Percentiles rank a stretch among this genome's conserved stretches.
Conservation (phyloP, 2,888 invertebrate genomes). For the Barypeithes pellucidus region DNA sequence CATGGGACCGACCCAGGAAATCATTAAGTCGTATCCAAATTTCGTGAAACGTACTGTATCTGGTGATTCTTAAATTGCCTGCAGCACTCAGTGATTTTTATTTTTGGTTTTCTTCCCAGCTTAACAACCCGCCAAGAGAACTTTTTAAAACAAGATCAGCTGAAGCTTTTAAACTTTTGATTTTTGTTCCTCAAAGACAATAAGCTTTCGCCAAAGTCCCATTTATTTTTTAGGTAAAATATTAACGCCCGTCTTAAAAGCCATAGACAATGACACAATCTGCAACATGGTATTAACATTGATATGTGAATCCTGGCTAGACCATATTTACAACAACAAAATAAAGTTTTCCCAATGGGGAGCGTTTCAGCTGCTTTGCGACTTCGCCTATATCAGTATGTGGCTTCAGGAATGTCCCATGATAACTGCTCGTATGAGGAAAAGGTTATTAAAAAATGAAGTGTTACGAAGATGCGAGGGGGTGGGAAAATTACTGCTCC, state of each 20-base stretch:
- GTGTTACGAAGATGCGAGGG: conserved; percentile 87
- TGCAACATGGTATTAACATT: conserved; percentile 86
- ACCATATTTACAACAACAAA: conserved; percentile 87
- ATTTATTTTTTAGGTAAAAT: conserved; percentile 83
- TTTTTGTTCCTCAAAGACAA: too few relatives aligned
- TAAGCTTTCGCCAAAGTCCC: too few relatives aligned
- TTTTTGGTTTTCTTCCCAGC: too few relatives aligned
- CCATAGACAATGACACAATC: conserved; percentile 82
- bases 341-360: conserved; percentile 88
- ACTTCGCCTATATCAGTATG: conserved; percentile 84
- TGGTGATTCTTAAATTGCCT: too few relatives aligned
- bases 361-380: conserved; percentile 84
- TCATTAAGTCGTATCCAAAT: too few relatives aligned
- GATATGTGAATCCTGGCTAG: conserved; percentile 91
- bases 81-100: too few relatives aligned
- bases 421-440: conserved; percentile 73
- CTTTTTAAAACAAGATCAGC: too few relatives aligned
- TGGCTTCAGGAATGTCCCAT: conserved; percentile 81
- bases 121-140: too few relatives aligned
- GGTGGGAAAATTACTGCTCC: conserved; percentile 84
- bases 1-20: too few relatives aligned
- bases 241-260: conserved; percentile 83
- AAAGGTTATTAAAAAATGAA: conserved; percentile 77
- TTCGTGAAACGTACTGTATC: too few relatives aligned
- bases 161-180: too few relatives aligned